These are phyloP conservation scores for Leptodactylus fuscus DNA, from an alignment of 2,113 vertebrate species.

Conservation along the genomic window DNA sequence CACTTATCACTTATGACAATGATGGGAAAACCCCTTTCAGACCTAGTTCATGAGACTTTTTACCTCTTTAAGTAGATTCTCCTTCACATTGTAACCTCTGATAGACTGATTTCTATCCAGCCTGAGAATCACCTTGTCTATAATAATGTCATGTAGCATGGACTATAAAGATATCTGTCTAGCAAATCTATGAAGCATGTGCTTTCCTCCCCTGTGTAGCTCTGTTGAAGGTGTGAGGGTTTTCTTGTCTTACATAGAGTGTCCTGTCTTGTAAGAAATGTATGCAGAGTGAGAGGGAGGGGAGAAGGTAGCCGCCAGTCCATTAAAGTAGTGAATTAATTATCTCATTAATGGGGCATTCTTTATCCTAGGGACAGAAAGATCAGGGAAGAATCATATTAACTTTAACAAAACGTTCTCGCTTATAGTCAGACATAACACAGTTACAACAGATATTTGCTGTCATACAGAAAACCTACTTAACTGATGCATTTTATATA, in stretches of 20 bases:
- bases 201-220: constrained; percentile 16
- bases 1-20: too few species aligned
- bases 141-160: background rate
- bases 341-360: constrained; percentile 64
- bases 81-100: background rate
- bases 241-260: background rate
- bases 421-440: background rate
- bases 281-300: constrained; percentile 51
- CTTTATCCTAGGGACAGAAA: constrained; percentile 55
- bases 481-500: background rate
- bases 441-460: background rate
- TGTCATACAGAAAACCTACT: background rate
- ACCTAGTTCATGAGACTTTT: too few species aligned
- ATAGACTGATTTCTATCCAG: too few species aligned
- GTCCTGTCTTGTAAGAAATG: constrained; percentile 35
- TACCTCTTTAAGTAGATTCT: background rate
- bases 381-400: constrained; percentile 35
- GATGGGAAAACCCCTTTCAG: background rate
- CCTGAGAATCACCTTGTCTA: background rate
- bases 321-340: constrained; percentile 66
- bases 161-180: background rate
- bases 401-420: constrained; percentile 38
- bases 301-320: constrained; percentile 40
- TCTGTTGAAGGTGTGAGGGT: constrained; percentile 5
- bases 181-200: background rate